Conservation (phyloP, 1,140 invertebrate species). For the Brachionus paranguensis region DNA sequence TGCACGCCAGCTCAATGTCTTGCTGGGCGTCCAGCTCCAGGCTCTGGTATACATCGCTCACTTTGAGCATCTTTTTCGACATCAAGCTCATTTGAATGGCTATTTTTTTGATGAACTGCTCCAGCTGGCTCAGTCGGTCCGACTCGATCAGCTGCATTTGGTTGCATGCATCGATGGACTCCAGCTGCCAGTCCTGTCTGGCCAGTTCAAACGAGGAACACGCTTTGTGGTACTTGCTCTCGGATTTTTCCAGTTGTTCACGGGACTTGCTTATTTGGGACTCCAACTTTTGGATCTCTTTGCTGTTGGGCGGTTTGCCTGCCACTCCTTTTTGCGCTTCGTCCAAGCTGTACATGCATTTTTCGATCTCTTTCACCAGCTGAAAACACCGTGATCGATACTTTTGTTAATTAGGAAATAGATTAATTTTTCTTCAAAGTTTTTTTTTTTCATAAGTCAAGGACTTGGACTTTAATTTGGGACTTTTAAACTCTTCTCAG, state of each 20-base stretch:
- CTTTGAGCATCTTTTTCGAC: not conserved
- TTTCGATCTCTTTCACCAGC: slow-evolving; percentile 26
- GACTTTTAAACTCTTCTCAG: too few relatives aligned
- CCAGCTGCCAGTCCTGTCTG: slow-evolving; percentile 81
- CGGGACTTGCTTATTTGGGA: slow-evolving; percentile 81
- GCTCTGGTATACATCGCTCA: not conserved
- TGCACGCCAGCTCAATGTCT: not conserved
- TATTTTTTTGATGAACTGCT: slow-evolving; percentile 48
- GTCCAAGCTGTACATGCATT: slow-evolving; percentile 33
- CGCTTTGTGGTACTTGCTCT: slow-evolving; percentile 84
- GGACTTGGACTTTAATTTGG: too few relatives aligned
- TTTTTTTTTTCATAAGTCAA: too few relatives aligned
- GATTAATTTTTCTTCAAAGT: too few relatives aligned
- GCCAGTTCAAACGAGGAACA: slow-evolving; percentile 80
- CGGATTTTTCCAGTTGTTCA: slow-evolving; percentile 77
- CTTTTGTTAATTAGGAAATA: not conserved
- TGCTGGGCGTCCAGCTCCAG: not conserved
- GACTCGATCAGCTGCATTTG: slow-evolving; percentile 75
- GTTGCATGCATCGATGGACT: slow-evolving; percentile 67
- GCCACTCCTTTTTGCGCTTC: slow-evolving; percentile 6
- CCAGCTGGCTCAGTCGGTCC: slow-evolving; percentile 74
- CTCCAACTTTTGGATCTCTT: slow-evolving; percentile 63
- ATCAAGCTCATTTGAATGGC: not conserved
- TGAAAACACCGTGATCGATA: slow-evolving; percentile 26
- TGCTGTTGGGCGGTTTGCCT: not conserved